phyloP scores from a whole-genome alignment of 2,113 vertebrate genomes.

The Zapus hudsonius region DNA sequence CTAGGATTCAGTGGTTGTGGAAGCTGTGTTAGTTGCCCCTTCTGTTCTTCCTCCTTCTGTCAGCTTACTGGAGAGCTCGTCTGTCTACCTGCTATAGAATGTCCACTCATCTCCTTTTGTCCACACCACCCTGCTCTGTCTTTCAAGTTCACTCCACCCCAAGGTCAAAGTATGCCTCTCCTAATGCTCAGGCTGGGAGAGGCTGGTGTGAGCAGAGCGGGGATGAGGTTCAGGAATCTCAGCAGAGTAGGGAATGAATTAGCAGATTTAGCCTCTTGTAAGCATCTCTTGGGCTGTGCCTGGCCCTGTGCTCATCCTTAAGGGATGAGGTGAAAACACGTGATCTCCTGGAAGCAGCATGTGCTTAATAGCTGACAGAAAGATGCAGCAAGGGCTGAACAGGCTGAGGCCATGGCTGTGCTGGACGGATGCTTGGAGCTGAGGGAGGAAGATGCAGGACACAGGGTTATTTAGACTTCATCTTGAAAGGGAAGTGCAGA shows the following conservation, averaged over 20 bases:
- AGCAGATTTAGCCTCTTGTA: background rate
- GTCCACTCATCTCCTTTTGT: background rate
- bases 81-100: rapidly evolving
- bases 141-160: background rate
- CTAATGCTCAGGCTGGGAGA: too few species aligned
- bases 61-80: background rate
- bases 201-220: rapidly evolving
- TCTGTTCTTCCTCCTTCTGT: background rate
- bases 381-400: too few species aligned
- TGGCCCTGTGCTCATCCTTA: background rate
- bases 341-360: background rate
- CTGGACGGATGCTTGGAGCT: background rate
- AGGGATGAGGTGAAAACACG: background rate
- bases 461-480: background rate
- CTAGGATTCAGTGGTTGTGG: background rate
- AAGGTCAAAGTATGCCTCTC: background rate
- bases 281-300: background rate
- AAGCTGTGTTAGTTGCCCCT: background rate
- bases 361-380: background rate
- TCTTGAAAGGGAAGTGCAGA: background rate
- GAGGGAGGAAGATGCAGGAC: background rate
- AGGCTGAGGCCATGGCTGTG: too few species aligned
- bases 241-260: background rate
- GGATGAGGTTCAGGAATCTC: rapidly evolving
- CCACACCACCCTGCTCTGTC: background rate